These are phyloP conservation scores for Argopecten irradians DNA, from an alignment of 1,140 invertebrate species.

Conservation along the genomic window DNA sequence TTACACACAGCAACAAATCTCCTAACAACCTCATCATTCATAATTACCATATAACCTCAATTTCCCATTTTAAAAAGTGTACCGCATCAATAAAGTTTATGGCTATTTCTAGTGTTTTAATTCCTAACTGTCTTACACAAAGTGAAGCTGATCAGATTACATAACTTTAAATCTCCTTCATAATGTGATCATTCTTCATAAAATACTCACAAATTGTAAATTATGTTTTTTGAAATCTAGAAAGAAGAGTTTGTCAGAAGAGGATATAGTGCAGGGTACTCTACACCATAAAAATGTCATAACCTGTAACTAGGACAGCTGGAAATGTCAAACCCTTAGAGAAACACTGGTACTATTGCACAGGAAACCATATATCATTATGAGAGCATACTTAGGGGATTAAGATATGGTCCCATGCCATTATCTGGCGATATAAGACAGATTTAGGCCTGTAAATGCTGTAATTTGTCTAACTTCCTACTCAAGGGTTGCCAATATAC, in stretches of 20 bases:
- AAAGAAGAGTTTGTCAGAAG: background rate
- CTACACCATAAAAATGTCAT: background rate
- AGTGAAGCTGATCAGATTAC: background rate
- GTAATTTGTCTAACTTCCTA: too few species aligned
- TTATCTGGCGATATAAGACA: background rate
- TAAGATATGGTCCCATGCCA: background rate
- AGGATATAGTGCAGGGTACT: background rate
- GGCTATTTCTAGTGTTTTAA: background rate
- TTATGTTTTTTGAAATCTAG: background rate
- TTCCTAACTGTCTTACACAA: background rate
- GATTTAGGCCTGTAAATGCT: background rate
- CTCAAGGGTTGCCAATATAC: too few species aligned
- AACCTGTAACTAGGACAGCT: background rate
- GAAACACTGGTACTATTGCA: background rate
- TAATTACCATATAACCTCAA: background rate
- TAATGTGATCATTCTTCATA: background rate
- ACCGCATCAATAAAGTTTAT: background rate
- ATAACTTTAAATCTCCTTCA: background rate
- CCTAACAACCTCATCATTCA: background rate
- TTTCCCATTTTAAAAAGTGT: background rate
- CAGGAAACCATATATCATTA: background rate
- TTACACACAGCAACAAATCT: background rate
- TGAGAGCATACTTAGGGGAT: background rate
- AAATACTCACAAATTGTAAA: background rate
- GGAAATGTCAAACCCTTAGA: background rate